These are phyloP conservation scores for Slavum lentiscoides DNA, from an alignment of 2,888 invertebrate species.

Conservation along the genomic window DNA sequence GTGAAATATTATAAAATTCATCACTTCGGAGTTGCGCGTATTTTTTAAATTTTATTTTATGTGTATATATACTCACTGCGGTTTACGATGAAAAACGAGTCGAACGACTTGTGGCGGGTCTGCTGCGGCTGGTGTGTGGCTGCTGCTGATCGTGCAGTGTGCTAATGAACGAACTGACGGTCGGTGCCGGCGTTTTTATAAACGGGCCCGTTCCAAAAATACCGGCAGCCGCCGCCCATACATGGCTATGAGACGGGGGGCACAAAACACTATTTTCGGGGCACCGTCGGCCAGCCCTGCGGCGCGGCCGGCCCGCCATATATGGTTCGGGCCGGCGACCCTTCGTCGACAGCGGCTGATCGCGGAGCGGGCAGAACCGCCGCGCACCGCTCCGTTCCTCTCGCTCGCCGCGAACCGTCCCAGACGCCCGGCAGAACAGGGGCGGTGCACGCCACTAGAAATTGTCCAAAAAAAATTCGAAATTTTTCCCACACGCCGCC, in stretches of 20 bases:
- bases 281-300: slow-evolving; percentile 40
- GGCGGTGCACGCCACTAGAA: neutral
- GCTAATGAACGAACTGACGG: slow-evolving; percentile 44
- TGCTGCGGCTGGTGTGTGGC: slow-evolving; percentile 36
- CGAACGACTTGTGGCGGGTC: slow-evolving; percentile 33
- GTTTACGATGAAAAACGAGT: slow-evolving; percentile 8
- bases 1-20: no score
- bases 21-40: no score
- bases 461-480: slow-evolving; percentile 46
- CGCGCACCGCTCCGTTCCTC: neutral
- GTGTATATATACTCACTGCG: slow-evolving; percentile 14
- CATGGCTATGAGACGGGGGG: slow-evolving; percentile 51
- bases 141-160: slow-evolving; percentile 30
- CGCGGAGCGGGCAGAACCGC: neutral
- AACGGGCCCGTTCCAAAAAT: slow-evolving; percentile 48
- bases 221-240: slow-evolving; percentile 47
- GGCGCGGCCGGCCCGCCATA: slow-evolving; percentile 36
- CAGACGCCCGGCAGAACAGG: neutral
- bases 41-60: neutral
- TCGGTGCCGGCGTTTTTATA: slow-evolving; percentile 47
- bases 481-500: neutral
- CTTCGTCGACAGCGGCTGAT: neutral
- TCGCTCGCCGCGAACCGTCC: neutral
- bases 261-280: slow-evolving; percentile 52
- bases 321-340: slow-evolving; percentile 40